These are phyloP conservation scores for mouse (Mus musculus) DNA, from an alignment of 2,113 vertebrate species.

Conservation along the genomic window DNA sequence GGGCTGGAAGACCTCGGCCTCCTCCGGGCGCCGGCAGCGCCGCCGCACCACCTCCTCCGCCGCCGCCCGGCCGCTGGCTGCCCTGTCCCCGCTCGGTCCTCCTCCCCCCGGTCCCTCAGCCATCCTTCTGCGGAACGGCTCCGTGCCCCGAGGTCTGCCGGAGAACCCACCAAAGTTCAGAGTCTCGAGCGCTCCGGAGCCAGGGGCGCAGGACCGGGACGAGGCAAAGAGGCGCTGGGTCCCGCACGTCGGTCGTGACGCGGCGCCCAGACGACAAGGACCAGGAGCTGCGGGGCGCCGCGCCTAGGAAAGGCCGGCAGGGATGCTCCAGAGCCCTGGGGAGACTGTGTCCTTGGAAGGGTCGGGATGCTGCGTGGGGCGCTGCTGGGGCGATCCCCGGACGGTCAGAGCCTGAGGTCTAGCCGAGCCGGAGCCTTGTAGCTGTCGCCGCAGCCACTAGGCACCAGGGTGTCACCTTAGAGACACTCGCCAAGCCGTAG, in stretches of 20 bases:
- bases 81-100: constrained; percentile 58
- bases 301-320: neutral
- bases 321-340: neutral
- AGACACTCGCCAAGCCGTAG: constrained; percentile 72
- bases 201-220: neutral
- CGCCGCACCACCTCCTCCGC: constrained; percentile 71
- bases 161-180: constrained; percentile 24
- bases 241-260: constrained; percentile 59
- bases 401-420: neutral
- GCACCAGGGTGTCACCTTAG: constrained; percentile 83
- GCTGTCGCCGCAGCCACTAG: constrained; percentile 55
- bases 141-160: neutral
- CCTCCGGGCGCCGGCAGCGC: constrained; percentile 59
- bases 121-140: neutral
- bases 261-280: constrained; percentile 59
- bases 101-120: constrained; percentile 56
- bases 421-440: neutral
- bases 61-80: constrained; percentile 2
- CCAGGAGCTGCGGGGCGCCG: neutral
- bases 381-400: neutral
- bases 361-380: constrained; percentile 6
- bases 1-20: constrained; percentile 58
- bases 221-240: neutral
- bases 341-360: neutral
- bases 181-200: neutral